phyloP scores from a whole-genome alignment of 2,113 vertebrate genomes.

The Antechinus flavipes region DNA sequence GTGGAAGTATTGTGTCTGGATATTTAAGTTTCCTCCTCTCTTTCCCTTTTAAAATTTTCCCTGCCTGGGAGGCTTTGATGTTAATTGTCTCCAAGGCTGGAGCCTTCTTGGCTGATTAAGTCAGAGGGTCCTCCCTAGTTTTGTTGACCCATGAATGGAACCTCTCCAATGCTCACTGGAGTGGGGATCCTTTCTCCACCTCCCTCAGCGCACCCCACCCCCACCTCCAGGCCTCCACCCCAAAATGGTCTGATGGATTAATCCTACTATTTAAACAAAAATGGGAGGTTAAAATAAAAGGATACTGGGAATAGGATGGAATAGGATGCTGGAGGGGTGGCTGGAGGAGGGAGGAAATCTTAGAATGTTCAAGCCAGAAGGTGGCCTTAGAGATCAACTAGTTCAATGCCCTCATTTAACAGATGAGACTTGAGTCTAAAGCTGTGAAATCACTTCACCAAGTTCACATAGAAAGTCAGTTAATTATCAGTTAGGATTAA shows the following conservation, averaged over 20 bases:
- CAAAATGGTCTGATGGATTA: conserved; percentile 80
- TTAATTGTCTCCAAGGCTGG: conserved; percentile 83
- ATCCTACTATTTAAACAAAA: conserved; percentile 75
- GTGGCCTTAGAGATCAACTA: not conserved
- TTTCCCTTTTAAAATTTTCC: conserved; percentile 53
- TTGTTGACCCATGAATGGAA: conserved; percentile 88
- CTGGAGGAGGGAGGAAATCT: not conserved
- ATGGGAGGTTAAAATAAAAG: conserved; percentile 39
- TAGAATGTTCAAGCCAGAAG: not conserved
- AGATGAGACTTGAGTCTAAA: not conserved
- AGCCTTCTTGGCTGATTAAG: conserved; percentile 87
- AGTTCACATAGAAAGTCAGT: not conserved
- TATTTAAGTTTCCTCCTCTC: conserved; percentile 59
- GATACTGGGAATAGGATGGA: conserved; percentile 4
- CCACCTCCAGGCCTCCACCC: conserved; percentile 57
- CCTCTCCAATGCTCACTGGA: conserved; percentile 90
- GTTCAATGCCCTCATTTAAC: not conserved
- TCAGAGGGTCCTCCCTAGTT: conserved; percentile 84
- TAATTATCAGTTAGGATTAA: not conserved
- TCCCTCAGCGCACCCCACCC: conserved; percentile 59
- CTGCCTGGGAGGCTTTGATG: conserved; percentile 80
- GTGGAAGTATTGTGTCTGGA: conserved; percentile 60
- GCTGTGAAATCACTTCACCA: not conserved
- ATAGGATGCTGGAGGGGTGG: not conserved
- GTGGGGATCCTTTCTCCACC: conserved; percentile 81